Percentiles rank a stretch among this genome's conserved stretches.
Conservation (phyloP, 2,797 vertebrate genomes). For the Enteromius mattozi region DNA sequence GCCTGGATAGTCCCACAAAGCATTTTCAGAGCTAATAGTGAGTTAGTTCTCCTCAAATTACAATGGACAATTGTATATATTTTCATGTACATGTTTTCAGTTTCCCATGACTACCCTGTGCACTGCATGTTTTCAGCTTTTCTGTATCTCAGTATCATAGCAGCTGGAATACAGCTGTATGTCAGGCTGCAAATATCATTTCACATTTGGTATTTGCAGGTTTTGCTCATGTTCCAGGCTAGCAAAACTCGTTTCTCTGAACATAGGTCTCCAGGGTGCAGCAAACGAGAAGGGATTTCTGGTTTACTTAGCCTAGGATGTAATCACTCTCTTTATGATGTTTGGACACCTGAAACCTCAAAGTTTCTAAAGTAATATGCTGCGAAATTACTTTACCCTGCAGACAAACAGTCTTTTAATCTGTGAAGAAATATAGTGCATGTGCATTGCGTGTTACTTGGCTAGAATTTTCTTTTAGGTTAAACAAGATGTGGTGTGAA, state of each 20-base stretch:
- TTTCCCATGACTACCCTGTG: conserved; percentile 5
- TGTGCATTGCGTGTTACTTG: not conserved
- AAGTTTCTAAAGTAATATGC: conserved; percentile 18
- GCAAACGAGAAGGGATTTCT: conserved; percentile 61
- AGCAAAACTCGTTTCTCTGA: conserved; percentile 14
- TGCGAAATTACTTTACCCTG: not conserved
- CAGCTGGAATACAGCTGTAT: conserved; percentile 58
- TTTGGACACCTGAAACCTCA: conserved; percentile 17
- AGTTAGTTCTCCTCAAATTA: not conserved
- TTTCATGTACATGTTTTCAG: conserved; percentile 9
- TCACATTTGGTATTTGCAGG: conserved; percentile 60
- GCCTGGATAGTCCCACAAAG: not conserved
- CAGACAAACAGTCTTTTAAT: conserved; percentile 20
- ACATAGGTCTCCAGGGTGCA: conserved; percentile 62
- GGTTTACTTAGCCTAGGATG: conserved; percentile 39
- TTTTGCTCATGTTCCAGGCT: conserved; percentile 60
- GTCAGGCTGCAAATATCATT: conserved; percentile 44
- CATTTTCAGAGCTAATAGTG: not conserved
- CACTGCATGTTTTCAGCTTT: not conserved
- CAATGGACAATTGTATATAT: not conserved
- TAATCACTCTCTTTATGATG: conserved; percentile 22
- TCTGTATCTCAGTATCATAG: conserved; percentile 9
- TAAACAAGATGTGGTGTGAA: conserved; percentile 2
- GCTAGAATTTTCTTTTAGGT: not conserved
- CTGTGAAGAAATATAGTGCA: conserved; percentile 14